phyloP scores from a whole-genome alignment of 2,797 vertebrate species.

The Aphelocoma californica region DNA sequence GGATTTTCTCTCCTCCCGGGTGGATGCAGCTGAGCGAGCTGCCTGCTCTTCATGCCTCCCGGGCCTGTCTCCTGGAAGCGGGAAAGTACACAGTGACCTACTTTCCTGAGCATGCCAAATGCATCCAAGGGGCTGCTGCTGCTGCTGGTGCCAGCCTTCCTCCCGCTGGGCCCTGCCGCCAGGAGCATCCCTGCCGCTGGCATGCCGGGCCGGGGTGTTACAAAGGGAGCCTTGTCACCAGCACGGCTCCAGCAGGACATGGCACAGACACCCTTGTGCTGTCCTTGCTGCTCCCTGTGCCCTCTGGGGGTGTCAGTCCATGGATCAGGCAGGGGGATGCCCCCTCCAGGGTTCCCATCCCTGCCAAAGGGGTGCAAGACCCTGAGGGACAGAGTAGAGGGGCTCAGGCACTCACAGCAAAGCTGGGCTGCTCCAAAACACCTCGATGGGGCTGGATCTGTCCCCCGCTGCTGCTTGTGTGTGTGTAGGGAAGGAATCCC shows the following conservation, averaged over 20 bases:
- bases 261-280: neutral
- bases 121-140: neutral
- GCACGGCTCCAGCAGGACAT: neutral
- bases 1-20: neutral
- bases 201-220: accelerated
- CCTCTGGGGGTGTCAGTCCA: neutral
- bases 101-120: neutral
- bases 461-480: neutral
- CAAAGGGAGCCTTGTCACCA: conserved; percentile 37
- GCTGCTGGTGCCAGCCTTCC: neutral
- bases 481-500: neutral
- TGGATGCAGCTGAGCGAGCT: neutral
- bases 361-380: neutral
- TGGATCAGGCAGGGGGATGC: neutral
- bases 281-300: neutral
- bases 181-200: neutral
- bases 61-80: conserved; percentile 6
- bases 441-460: neutral
- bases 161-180: accelerated
- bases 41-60: neutral
- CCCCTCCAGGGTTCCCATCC: neutral
- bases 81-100: conserved; percentile 57
- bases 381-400: accelerated
- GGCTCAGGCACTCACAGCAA: neutral
- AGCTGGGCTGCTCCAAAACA: neutral